Conservation (phyloP, 92 coral and sea anemone species). For the Muricea muricata region DNA sequence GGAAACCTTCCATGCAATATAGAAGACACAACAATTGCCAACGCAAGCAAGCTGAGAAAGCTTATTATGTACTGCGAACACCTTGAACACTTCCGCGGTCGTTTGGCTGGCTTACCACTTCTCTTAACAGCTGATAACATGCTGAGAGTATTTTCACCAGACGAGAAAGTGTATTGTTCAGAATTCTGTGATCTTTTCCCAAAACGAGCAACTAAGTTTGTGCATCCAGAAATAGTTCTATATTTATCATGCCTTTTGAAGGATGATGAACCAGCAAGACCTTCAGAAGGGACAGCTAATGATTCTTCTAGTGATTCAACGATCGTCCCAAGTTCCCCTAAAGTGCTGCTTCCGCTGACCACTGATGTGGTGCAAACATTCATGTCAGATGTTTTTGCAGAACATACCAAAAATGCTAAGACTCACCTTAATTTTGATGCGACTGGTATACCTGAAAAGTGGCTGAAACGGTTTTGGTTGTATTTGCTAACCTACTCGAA, state of each 20-base stretch:
- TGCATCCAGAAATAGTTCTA: slow-evolving; percentile 5
- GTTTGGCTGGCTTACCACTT: slow-evolving; percentile 28
- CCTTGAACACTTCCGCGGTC: neutral
- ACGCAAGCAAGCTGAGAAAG: neutral
- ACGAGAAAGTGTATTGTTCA: slow-evolving; percentile 11
- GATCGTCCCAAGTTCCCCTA: neutral
- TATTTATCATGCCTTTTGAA: neutral
- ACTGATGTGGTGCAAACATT: neutral
- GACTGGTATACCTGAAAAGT: neutral
- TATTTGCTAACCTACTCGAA: slow-evolving; percentile 2
- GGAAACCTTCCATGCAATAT: slow-evolving; percentile 30
- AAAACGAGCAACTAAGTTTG: slow-evolving; percentile 11
- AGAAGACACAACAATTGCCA: slow-evolving; percentile 9
- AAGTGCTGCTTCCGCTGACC: neutral
- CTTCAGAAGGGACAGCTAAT: neutral
- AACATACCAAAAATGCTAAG: neutral
- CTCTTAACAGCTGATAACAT: slow-evolving; percentile 34
- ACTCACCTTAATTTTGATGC: neutral
- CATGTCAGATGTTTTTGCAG: neutral
- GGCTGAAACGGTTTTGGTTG: slow-evolving; percentile 43
- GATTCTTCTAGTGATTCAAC: neutral
- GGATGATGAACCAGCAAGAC: slow-evolving; percentile 9
- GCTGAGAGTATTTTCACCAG: slow-evolving; percentile 20
- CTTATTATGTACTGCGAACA: slow-evolving; percentile 30
- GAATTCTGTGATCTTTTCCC: slow-evolving; percentile 41